Evolutionary conservation across 2,797 vertebrate genomes (phyloP), one percentile per base, ranked within the genome.

Genomic region (Oceanodroma leucorhoa): DNA sequence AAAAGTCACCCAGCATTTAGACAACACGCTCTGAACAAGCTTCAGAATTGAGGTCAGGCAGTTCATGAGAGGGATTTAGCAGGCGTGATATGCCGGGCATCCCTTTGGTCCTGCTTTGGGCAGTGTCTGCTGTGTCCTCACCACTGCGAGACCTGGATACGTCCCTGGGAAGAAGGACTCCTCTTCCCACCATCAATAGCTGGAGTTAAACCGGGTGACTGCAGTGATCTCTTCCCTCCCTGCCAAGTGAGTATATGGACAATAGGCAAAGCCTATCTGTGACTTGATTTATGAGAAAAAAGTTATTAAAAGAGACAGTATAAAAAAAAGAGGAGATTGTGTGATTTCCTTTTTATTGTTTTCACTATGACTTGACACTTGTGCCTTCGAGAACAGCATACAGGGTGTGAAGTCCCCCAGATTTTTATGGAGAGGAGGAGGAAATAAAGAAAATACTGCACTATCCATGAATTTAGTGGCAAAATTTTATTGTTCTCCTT

Each of bases 71-170:
- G 13, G 3, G 11, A 38, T 84, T 89, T 45, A 55, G 18, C 14
- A 71, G 36, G 2, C 1, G 3, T 24, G 10, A 9, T 53, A 45
- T 43, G 20, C 61, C 4, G 4, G 53, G 40, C 30, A 78, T 20
- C 30, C 20, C 69, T 83, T 73, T 46, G 23, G 43, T 40, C 21
- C 65, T 64, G 30, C 43, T 84, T 71, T 48, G 38, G 23, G 32
- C 43, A 83, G 29, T 2, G 6, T 12, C 34, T n/a, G 10, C 5
- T 1, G 1, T 14, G n/a, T 57, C n/a, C 36, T 27, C 53, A 34
- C 8, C 1, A 0, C 57, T 48, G 38, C 6, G 22, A 75, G 41
- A 60, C 7, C 30, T 6, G 2, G 13, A 20, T 9, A 20, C 3
- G 2, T 30, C 32, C 30, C 45, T 23, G 57, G 46, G 53, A 79